These are phyloP conservation scores for Drosophila tanythrix DNA, from an alignment of 2,888 invertebrate species.

Conservation along the genomic window DNA sequence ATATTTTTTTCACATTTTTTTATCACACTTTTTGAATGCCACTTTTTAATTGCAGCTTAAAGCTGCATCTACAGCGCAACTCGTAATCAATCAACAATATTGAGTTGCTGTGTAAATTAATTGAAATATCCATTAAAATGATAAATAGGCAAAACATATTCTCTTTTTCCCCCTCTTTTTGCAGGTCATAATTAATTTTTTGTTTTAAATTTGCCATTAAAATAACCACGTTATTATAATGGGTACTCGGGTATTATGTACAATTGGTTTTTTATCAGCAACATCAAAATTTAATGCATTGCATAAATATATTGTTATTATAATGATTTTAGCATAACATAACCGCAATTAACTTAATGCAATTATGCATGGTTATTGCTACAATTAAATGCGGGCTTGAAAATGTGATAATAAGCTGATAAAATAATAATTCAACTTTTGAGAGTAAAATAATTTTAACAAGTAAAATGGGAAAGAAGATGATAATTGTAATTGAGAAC, in stretches of 20 bases:
- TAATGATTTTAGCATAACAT: neutral
- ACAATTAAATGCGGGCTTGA: neutral
- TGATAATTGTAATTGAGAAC: too few species aligned
- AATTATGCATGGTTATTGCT: neutral
- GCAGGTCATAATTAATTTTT: neutral
- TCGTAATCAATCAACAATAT: constrained; percentile 3
- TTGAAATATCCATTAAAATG: constrained; percentile 17
- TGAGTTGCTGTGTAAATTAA: constrained; percentile 10
- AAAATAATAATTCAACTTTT: neutral
- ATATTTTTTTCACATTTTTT: neutral
- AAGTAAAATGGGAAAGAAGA: neutral
- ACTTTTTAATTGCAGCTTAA: neutral
- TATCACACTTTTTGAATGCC: neutral
- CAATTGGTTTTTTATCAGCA: neutral
- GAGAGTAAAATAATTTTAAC: neutral
- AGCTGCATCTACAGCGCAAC: neutral
- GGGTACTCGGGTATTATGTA: neutral
- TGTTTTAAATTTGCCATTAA: constrained; percentile 12
- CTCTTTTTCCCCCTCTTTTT: neutral
- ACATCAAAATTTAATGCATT: neutral
- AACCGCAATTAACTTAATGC: neutral
- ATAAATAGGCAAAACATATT: constrained; percentile 10
- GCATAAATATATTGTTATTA: neutral
- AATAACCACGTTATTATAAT: neutral
- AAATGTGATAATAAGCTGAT: neutral